Base-by-base conservation (phyloP, 2,797 vertebrate genomes). In the Brotula barbata region DNA sequence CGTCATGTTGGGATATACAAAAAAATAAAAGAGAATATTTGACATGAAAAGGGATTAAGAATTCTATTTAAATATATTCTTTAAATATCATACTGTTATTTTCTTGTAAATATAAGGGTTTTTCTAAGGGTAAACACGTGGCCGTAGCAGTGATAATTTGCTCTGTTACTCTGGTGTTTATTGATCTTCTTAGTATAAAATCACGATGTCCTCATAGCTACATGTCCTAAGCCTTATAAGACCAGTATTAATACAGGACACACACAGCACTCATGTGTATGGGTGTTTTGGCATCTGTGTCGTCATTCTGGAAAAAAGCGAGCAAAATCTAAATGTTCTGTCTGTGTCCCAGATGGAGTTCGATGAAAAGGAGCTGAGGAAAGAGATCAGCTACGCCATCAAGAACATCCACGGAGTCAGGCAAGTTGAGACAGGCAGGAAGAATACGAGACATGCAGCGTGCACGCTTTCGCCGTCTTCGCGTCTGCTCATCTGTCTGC, bases 371-470 rank as follows among this genome's bases (percentile, higher is more conserved):
- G 96, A 98, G 61, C 57, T 98, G 78, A 83, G 96, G 65, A 87
- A 94, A 37, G 96, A 98, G 84, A 98, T 98, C 79, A 98, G 96
- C 81, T 98, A 98, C 0, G 96, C 96, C 54, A 98, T 98, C 78
- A 97, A 97, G 85, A 98, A 98, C 88, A 98, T 98, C 84, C 96
- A 98, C 0, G 96, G 96, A 20, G 95, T 98, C 80, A 97, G 96
- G 96, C 94, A 92, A 92, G 92, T 88, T 45, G 22, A 65, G 25
- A 49, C 54, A 41, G 12, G 33, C 9, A 41, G 22, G 33, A 37
- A 58, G 39, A 20, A 25, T 7, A 33, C 31, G 12, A 9, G 3
- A 25, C 17, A 14, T 37, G 3, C 10, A 4, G 1, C 57, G 19
- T 16, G 28, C 39, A 15, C 70, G 37, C 45, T 71, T 13, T 47